A percentile compares a stretch with the other conserved stretches of the same genome.
Evolutionary conservation across 2,888 invertebrate species (phyloP).

Genomic region (Orchestes rusci): DNA sequence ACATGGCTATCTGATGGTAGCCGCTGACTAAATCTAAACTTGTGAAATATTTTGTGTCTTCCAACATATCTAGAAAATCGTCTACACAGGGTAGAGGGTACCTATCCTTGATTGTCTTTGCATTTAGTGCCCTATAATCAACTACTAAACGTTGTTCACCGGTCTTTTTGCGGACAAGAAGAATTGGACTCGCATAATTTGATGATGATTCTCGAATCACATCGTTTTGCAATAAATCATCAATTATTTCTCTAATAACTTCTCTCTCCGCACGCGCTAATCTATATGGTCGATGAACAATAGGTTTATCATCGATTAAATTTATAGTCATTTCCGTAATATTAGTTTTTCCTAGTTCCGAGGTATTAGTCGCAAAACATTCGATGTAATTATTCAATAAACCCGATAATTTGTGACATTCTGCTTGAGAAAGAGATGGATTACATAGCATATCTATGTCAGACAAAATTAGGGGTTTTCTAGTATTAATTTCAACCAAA

Average conservation of each 20-base stretch:
- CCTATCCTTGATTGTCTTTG: slow-evolving; percentile 2
- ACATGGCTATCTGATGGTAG: slow-evolving; percentile 36
- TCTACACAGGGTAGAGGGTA: slow-evolving; percentile 8
- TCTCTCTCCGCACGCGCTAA: neutral
- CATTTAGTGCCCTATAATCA: slow-evolving; percentile 3
- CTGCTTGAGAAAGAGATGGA: no score
- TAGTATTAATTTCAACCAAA: no score
- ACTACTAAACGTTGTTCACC: slow-evolving; percentile 7
- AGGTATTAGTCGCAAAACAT: no score
- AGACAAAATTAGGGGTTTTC: no score
- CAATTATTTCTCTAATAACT: neutral
- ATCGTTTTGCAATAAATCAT: neutral
- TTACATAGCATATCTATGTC: no score
- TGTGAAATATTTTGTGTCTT: slow-evolving; percentile 24
- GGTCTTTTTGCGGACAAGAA: neutral
- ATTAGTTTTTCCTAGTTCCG: no score
- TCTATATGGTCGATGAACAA: neutral
- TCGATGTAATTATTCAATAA: no score
- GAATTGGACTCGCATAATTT: neutral
- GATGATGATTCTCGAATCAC: neutral
- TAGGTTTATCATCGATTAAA: neutral
- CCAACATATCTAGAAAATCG: slow-evolving; percentile 11
- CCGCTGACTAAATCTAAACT: slow-evolving; percentile 32
- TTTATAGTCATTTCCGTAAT: neutral
- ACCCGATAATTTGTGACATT: no score